A percentile compares a stretch with the other conserved stretches of the same genome.
These are phyloP conservation scores for Alcedo atthis DNA, from an alignment of 2,797 vertebrate species.

Conservation along the genomic window DNA sequence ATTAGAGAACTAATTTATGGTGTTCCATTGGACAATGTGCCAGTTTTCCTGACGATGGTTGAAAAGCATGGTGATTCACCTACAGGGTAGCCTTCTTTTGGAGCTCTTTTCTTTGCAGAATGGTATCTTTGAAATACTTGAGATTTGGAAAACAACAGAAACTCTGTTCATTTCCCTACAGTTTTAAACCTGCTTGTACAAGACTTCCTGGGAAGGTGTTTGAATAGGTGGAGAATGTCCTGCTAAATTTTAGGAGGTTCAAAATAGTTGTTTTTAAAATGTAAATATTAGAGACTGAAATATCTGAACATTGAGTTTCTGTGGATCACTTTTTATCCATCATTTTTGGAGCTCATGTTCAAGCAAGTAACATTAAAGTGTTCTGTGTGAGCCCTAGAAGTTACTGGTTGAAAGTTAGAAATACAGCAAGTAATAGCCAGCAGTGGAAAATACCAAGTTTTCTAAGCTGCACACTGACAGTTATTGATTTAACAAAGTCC, in stretches of 20 bases:
- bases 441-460: not conserved
- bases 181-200: not conserved
- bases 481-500: not conserved
- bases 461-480: not conserved
- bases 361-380: not conserved
- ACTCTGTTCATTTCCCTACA: not conserved
- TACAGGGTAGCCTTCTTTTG: not conserved
- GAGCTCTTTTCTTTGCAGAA: not conserved
- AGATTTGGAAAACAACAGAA: not conserved
- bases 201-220: not conserved
- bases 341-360: accelerated
- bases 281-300: accelerated
- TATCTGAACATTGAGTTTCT: not conserved
- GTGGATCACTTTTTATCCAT: not conserved
- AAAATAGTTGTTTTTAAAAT: not conserved
- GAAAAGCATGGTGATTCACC: not conserved
- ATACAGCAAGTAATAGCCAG: not conserved
- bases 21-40: not conserved
- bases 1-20: not conserved
- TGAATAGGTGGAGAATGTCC: not conserved
- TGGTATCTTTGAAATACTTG: not conserved
- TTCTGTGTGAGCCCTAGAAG: not conserved
- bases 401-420: not conserved
- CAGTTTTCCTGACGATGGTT: not conserved
- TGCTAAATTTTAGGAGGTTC: not conserved